Evolutionary conservation across 1,140 invertebrate species (phyloP), one percentile per base, ranked within the genome.

Genomic region (Apis dorsata): DNA sequence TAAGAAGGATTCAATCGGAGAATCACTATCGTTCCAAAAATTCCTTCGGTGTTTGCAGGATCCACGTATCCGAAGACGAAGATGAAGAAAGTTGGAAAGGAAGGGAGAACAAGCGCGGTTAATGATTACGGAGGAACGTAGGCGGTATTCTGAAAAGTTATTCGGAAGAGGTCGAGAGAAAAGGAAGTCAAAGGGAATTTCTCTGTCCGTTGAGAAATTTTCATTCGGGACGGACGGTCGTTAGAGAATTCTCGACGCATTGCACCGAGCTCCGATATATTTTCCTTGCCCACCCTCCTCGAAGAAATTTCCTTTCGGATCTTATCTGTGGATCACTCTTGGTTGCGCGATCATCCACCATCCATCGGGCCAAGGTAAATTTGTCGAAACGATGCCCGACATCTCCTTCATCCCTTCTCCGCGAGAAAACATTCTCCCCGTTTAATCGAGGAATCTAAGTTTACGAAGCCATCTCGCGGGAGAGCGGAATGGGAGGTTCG

Each of bases 51-150:
- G 5, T 44, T 44, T 44, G 15, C 19, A 21, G 68, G 59, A 80
- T 75, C 66, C 75, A 73, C 60, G 76, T 88, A 78, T 88, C 34
- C 0, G 34, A 0, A 7, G 86, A 85, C 86, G 79, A 63, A 49
- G 73, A 79, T 34, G 21, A 24, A 7, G 19, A 65, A 57, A 24
- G 49, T 28, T 0, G 10, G 9, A n/a, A 13, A 21, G 11, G 12
- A 11, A 59, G 21, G 59, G n/a, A 79, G 24, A 79, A 24, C 2
- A 34, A 44, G 10, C 5, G 9, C 7, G 3, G 19, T 28, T 34
- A 57, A 65, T 63, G 73, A 65, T 75, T 44, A 55, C 10, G 44
- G 24, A 17, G n/a, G 19, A 10, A 28, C 51, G n/a, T 24, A 34
- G 10, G 49, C 15, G 1, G 28, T 34, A 28, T 79, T 79, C 34